Conservation (phyloP, 2,113 vertebrate species). For the Xenopus tropicalis region DNA sequence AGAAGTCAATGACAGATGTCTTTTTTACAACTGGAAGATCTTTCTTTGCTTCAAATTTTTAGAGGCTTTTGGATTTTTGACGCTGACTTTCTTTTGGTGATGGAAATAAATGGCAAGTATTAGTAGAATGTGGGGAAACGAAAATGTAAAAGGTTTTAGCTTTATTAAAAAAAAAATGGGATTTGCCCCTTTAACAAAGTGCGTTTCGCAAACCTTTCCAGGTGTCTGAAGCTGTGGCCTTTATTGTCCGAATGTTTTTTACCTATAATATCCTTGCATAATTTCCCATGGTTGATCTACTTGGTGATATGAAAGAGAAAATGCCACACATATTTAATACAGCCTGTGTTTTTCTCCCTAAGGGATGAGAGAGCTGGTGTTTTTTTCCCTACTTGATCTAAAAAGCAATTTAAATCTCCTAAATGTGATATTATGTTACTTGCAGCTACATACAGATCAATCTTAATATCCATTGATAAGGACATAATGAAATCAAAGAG, state of each 20-base stretch:
- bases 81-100: too few relatives aligned
- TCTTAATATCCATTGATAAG: slow-evolving; percentile 46
- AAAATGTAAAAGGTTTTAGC: too few relatives aligned
- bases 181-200: too few relatives aligned
- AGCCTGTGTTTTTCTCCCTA: slow-evolving; percentile 15
- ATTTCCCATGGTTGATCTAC: neutral
- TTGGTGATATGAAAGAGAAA: slow-evolving; percentile 17
- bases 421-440: slow-evolving; percentile 35
- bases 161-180: too few relatives aligned
- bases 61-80: too few relatives aligned
- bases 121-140: too few relatives aligned
- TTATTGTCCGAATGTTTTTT: neutral
- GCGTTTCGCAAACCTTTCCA: too few relatives aligned
- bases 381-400: slow-evolving; percentile 27
- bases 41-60: too few relatives aligned
- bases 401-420: slow-evolving; percentile 40
- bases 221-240: too few relatives aligned
- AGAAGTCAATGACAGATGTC: too few relatives aligned
- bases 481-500: slow-evolving; percentile 46
- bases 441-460: slow-evolving; percentile 47
- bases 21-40: too few relatives aligned
- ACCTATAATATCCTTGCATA: neutral
- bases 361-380: slow-evolving; percentile 17
- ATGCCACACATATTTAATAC: slow-evolving; percentile 24
- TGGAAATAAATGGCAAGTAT: too few relatives aligned